Percentiles rank a stretch among this genome's conserved stretches.
phyloP scores from a whole-genome alignment of 2,113 vertebrate genomes.

The Rousettus leschenaultii region DNA sequence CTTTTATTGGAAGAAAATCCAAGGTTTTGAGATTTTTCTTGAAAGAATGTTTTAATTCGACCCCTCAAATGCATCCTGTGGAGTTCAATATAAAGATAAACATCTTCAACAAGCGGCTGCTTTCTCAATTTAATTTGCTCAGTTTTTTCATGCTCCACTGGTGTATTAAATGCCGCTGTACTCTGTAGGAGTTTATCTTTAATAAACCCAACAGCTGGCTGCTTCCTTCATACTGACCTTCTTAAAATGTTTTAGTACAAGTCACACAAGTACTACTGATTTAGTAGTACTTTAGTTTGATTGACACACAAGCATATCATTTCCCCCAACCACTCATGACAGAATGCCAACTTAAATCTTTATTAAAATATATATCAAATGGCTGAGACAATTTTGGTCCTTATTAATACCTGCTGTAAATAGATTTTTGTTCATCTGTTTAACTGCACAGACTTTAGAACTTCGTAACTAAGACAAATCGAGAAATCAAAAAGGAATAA shows the following conservation, averaged over 20 bases:
- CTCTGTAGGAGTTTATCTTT: constrained; percentile 91
- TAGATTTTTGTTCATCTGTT: constrained; percentile 78
- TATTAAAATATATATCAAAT: constrained; percentile 72
- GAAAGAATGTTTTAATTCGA: constrained; percentile 79
- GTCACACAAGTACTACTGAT: constrained; percentile 77
- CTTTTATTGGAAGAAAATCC: constrained; percentile 63
- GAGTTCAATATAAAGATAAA: constrained; percentile 95
- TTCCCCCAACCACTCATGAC: constrained; percentile 66
- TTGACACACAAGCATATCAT: constrained; percentile 73
- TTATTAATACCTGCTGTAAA: constrained; percentile 72
- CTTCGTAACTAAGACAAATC: constrained; percentile 83
- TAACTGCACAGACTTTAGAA: constrained; percentile 78
- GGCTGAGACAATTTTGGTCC: constrained; percentile 72
- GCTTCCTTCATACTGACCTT: constrained; percentile 90
- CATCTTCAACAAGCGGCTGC: constrained; percentile 92
- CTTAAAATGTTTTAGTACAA: constrained; percentile 80
- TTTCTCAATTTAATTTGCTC: constrained; percentile 93
- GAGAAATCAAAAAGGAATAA: constrained; percentile 83
- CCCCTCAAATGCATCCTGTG: constrained; percentile 56
- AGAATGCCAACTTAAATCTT: constrained; percentile 70
- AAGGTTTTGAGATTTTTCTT: constrained; percentile 74
- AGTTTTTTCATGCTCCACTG: constrained; percentile 96
- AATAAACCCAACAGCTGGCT: constrained; percentile 93
- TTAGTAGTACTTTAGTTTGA: constrained; percentile 78
- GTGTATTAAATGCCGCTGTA: constrained; percentile 93